Evolutionary conservation across 2,888 invertebrate species (phyloP), one percentile per base, ranked within the genome.

Genomic region (Neria commutata): DNA sequence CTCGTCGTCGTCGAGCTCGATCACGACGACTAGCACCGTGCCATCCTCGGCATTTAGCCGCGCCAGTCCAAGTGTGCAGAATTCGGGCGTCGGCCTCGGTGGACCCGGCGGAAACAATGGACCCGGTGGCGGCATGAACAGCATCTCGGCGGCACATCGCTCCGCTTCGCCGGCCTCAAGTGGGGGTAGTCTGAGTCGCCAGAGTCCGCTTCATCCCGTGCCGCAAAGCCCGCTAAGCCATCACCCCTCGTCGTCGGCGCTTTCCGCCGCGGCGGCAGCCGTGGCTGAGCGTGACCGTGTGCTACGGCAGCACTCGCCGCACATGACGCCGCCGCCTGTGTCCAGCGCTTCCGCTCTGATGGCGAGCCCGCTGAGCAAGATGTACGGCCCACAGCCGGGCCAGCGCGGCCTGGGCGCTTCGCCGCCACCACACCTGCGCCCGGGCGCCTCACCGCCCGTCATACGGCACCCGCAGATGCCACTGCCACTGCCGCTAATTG

Each of bases 361-460:
- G 78, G 80, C 81, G 26, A 82, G 82, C 68, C 82, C 82, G 21
- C 68, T 82, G 46, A 82, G 80, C 63, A 82, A 82, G 67, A 81
- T 82, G 77, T 82, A 83, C 56, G 82, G 80, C n/a, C 84, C 85
- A 24, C 84, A 86, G 64, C 75, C 77, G 34, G 83, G 83, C 33
- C 84, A 85, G 51, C 78, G 84, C 23, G 85, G 84, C 64, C 83
- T 86, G 72, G 87, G 86, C 3, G 78, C 81, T 2, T 79, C 83
- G n/a, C 83, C 82, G 11, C 81, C 82, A 10, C 83, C 81, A 14
- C 83, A 82, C 64, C 64, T 81, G 59, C 71, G 83, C 17, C 82
- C 82, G 1, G 82, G 83, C 56, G 83, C 86, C 24, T 82, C 85
- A 47, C 85, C 85, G 25, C 88, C 87, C 8, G 86, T 87, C 17